phyloP scores from a whole-genome alignment of 2,888 invertebrate species.

The Perithous albicinctus region DNA sequence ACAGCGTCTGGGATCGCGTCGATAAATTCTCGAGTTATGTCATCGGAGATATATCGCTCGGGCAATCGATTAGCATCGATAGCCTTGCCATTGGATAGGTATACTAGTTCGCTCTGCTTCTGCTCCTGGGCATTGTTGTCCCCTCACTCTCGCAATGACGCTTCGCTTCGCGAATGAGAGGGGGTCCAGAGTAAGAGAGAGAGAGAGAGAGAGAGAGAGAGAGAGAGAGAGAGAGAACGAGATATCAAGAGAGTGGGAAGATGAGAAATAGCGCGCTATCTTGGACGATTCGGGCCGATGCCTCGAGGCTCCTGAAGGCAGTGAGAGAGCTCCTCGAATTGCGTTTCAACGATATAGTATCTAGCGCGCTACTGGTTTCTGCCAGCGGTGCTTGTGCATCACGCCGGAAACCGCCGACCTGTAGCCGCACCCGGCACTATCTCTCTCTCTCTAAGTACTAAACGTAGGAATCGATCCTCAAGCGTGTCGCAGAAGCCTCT shows the following conservation, averaged over 20 bases:
- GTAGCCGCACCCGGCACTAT: slow-evolving; percentile 55
- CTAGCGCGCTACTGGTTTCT: slow-evolving; percentile 34
- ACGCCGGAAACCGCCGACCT: slow-evolving; percentile 61
- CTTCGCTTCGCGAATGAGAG: too few species aligned
- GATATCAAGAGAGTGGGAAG: too few species aligned
- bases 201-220: not conserved
- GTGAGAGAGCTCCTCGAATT: slow-evolving; percentile 44
- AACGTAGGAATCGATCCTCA: slow-evolving; percentile 46
- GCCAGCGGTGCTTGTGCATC: slow-evolving; percentile 28
- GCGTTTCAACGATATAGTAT: slow-evolving; percentile 45
- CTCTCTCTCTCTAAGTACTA: too few species aligned
- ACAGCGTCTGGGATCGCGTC: slow-evolving; percentile 74
- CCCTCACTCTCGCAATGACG: slow-evolving; percentile 39
- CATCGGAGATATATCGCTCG: slow-evolving; percentile 79
- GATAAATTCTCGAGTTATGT: slow-evolving; percentile 81
- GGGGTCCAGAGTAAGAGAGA: slow-evolving; percentile 9
- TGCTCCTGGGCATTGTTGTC: slow-evolving; percentile 60
- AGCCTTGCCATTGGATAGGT: slow-evolving; percentile 75
- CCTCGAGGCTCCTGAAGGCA: slow-evolving; percentile 36
- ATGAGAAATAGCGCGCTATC: slow-evolving; percentile 63
- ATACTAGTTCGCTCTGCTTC: slow-evolving; percentile 49
- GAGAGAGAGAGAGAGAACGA: slow-evolving; percentile 30
- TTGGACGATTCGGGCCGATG: slow-evolving; percentile 53
- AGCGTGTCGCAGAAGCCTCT: slow-evolving; percentile 11
- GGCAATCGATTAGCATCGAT: slow-evolving; percentile 81